These are phyloP conservation scores for Hydrophis major DNA, from an alignment of 2,797 vertebrate genomes.

Conservation along the genomic window DNA sequence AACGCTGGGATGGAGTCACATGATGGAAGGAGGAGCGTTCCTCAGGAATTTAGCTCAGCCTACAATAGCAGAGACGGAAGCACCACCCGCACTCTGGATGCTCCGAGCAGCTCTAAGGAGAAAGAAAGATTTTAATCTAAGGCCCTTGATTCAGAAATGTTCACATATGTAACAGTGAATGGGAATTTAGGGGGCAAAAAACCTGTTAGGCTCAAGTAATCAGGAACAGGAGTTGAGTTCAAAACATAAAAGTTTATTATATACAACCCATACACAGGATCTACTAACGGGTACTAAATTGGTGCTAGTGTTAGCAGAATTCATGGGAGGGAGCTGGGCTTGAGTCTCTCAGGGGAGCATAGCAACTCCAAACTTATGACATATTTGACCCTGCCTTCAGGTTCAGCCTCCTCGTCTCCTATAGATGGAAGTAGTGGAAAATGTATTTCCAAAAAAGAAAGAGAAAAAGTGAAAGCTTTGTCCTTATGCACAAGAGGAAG, in stretches of 20 bases:
- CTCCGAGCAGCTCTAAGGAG: no score
- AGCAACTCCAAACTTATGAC: neutral
- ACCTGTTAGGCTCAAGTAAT: neutral
- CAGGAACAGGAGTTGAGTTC: neutral
- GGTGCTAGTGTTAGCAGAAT: neutral
- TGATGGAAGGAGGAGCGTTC: no score
- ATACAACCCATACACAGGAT: neutral
- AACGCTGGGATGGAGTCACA: no score
- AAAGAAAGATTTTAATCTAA: neutral
- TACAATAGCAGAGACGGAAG: no score
- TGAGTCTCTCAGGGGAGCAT: neutral
- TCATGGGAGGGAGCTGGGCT: neutral
- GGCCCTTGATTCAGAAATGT: neutral
- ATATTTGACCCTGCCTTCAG: neutral
- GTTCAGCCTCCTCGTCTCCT: neutral
- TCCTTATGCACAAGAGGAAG: neutral
- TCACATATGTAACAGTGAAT: neutral
- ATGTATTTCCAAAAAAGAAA: neutral
- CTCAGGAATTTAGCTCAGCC: no score
- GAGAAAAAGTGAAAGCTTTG: neutral
- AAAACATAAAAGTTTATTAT: neutral
- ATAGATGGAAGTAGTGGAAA: neutral
- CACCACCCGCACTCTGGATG: no score
- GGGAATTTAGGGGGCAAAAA: neutral
- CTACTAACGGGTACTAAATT: neutral